Evolutionary conservation across 1,140 invertebrate genomes (phyloP), one percentile per base, ranked within the genome.

Genomic region (Bombus cullumanus): DNA sequence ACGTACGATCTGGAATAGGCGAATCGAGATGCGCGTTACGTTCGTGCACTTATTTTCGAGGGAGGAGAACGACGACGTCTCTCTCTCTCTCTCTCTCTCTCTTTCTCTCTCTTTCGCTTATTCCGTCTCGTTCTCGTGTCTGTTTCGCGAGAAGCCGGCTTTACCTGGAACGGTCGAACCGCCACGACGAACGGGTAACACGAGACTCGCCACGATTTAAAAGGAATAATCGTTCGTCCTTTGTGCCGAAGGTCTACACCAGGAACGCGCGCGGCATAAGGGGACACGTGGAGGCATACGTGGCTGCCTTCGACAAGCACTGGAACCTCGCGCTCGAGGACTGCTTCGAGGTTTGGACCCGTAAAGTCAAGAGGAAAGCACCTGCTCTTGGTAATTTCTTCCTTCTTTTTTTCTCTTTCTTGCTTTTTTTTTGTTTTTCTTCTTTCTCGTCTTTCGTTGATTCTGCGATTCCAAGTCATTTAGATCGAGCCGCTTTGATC

Each of bases 221-320:
- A 92, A 92, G 90, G 82, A 93, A 91, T 93, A 93, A 94, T 93
- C 91, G 84, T 75, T 86, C 83, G 88, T 92, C 89, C 88, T 94
- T 92, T 92, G 89, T 89, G 37, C 64, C 91, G 43, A 94, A 97
- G 97, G 96, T 97, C 41, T 95, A 96, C 77, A 97, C 97, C 0
- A 96, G 97, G 71, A 96, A 96, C 81, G 96, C 96, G 37, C 92
- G 92, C 28, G 96, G 96, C 22, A 95, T 99, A 34, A 96, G 98
- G 87, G 98, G 98, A 31, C 96, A 96, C 83, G 96, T 98, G 85
- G 97, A 97, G 80, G 99, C 98, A 6, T 97, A 96, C 90, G 94
- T 99, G 43, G 96, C 97, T 31, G 98, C 98, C 13, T 99, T 99
- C 94, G 99, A 99, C 95, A 99, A 98, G 94, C 98, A 99, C 93